Evolutionary conservation across 2,888 invertebrate genomes (phyloP), one percentile per base, ranked within the genome.

Genomic region (Hypomecis punctinalis): DNA sequence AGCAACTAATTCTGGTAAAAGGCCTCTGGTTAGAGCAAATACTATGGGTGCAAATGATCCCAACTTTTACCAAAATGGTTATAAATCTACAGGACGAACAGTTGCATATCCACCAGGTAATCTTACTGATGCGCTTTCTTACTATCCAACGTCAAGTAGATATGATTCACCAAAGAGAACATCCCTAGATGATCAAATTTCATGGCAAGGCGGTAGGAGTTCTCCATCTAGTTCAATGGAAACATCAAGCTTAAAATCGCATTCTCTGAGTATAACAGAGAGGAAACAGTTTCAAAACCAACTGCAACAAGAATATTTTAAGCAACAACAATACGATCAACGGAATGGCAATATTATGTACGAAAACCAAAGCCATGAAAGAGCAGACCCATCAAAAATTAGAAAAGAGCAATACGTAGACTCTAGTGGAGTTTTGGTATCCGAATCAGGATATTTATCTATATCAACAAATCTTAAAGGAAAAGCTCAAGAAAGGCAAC

Each of bases 91-190:
- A 0, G 93, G 94, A 85, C 95, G 96, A 61, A 93, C 94, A 40
- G 95, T 95, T 89, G 95, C 95, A 89, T 96, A 96, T 77, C 96
- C 96, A 46, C 94, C 95, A 1, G 95, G 96, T 5, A 95, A 94
- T 80, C 94, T 97, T 35, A 97, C 96, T 0, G 97, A 97, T 82
- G 96, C 97, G 10, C 88, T 97, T 6, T 96, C 96, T 0, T 97
- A 97, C 76, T 97, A 97, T 84, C 97, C 97, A 0, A 96, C 96
- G 0, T 96, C 95, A 42, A 94, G 93, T 56, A 86, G 95, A 69
- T 95, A 95, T 73, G 95, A 95, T 55, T 89, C 92, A 40, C 89
- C 92, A 40, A 93, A 93, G 71, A 91, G 93, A 80, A 82, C 94
- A 55, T 94, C 94, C 51, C 91, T 94, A 52, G 94, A 95, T 79